These are phyloP conservation scores for Synanthedon tipuliformis DNA, from an alignment of 2,888 invertebrate species.

Conservation along the genomic window DNA sequence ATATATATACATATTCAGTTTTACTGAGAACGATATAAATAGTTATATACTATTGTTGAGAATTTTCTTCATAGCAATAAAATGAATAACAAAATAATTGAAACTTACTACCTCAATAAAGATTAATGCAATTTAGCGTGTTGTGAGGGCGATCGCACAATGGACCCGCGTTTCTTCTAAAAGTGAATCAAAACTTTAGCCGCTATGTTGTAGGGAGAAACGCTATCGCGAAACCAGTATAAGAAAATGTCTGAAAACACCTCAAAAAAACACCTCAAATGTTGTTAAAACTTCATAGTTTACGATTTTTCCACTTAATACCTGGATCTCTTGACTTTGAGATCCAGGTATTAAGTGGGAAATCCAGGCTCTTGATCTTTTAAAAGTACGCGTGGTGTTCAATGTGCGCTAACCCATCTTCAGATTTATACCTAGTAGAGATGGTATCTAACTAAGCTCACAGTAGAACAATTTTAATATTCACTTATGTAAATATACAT, in stretches of 20 bases:
- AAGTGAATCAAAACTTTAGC: constrained; percentile 8
- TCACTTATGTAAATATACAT: constrained; percentile 53
- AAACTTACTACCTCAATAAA: constrained; percentile 66
- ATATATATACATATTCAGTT: neutral
- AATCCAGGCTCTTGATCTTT: too few species aligned
- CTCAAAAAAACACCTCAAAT: too few species aligned
- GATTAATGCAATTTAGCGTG: constrained; percentile 47
- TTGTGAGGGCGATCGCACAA: constrained; percentile 25
- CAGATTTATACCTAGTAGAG: constrained; percentile 4
- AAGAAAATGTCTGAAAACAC: too few species aligned
- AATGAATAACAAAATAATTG: constrained; percentile 39
- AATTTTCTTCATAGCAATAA: constrained; percentile 53
- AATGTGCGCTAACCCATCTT: neutral
- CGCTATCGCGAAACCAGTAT: too few species aligned
- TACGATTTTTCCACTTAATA: too few species aligned
- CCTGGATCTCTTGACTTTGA: too few species aligned
- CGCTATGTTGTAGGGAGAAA: constrained; percentile 5
- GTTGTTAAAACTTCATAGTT: too few species aligned
- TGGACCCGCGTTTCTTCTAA: constrained; percentile 35
- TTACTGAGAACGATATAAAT: constrained; percentile 1
- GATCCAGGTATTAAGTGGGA: too few species aligned
- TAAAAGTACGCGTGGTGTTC: neutral
- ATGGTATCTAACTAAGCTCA: constrained; percentile 40
- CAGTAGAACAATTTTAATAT: constrained; percentile 48
- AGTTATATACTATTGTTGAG: constrained; percentile 45